Evolutionary conservation across 2,797 vertebrate genomes (phyloP).

Genomic region (Typhlichthys subterraneus): DNA sequence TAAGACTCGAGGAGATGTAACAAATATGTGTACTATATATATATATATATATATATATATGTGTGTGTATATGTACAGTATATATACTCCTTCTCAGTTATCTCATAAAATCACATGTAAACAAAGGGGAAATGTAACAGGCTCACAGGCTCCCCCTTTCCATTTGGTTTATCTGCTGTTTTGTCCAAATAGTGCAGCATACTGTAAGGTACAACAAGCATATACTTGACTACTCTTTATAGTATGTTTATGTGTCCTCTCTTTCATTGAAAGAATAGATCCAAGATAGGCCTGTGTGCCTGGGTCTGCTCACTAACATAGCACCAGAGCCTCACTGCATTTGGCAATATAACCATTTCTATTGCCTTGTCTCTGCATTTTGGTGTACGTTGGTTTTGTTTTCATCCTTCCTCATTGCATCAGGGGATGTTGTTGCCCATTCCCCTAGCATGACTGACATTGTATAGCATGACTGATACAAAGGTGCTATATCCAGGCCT

Average conservation of each 20-base stretch:
- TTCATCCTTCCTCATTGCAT: constrained; percentile 71
- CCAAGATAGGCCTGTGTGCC: constrained; percentile 54
- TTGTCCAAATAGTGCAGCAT: too few species aligned
- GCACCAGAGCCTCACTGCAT: constrained; percentile 60
- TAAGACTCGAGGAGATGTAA: too few species aligned
- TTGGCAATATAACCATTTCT: constrained; percentile 59
- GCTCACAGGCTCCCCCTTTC: background rate
- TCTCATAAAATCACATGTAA: background rate
- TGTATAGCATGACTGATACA: constrained; percentile 85
- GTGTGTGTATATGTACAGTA: too few species aligned
- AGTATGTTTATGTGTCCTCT: constrained; percentile 9
- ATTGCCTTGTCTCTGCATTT: constrained; percentile 77
- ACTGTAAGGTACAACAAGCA: too few species aligned
- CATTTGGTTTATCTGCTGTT: background rate
- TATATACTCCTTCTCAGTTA: background rate
- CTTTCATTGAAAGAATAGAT: constrained; percentile 45
- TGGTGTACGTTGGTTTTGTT: constrained; percentile 60
- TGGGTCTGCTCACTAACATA: constrained; percentile 56
- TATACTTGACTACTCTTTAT: too few species aligned
- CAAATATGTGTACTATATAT: too few species aligned
- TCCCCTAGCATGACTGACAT: constrained; percentile 86
- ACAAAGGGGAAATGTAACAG: background rate
- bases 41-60: too few species aligned
- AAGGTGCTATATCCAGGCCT: constrained; percentile 70
- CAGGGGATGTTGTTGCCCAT: constrained; percentile 51